Base-by-base conservation (phyloP, 1,140 invertebrate genomes). In the Vollenhovia emeryi region DNA sequence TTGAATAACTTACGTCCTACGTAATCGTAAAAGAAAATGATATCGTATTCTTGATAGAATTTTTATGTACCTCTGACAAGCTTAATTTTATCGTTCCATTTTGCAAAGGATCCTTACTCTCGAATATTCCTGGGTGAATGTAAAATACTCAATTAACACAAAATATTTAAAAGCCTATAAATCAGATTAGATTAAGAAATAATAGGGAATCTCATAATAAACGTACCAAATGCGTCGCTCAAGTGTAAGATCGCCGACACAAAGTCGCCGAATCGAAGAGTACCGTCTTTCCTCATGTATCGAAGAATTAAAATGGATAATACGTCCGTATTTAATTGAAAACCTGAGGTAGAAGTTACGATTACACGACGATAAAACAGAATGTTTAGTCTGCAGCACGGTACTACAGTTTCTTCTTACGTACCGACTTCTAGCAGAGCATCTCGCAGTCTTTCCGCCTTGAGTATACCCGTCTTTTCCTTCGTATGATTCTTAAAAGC, bases 261-360 rank as follows among this genome's bases (percentile, higher is more conserved):
- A 93, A 98, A 99, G 94, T 99, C 98, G 21, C 98, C 98, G 92
- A 99, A 98, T 90, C 98, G 95, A n/a, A 99, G 95, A 52, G 98
- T 98, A 60, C 98, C 98, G 93, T 99, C 98, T 94, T 98, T 99
- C 82, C 98, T 96, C 97, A 99, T 99, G 90, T 98, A 98, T 84
- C 98, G 96, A 74, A 98, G 95, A 62, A 98, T 97, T 21, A 99
- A 95, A 50, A 98, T 96, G 5, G 97, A 97, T 84, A 98, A 94
- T 60, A 98, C 97, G 75, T 98, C 97, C 24, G 97, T 97, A 88
- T 97, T 98, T 48, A 98, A 95, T 92, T 98, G 97, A 91, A 98
- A 99, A 9, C 98, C 96, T 92, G 84, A 64, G 40, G 33, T 33
- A 79, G 45, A 33, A 48, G 24, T 66, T 50, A 60, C 2, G 1